These are phyloP conservation scores for Campylomormyrus tamandua DNA, from an alignment of 2,113 vertebrate genomes.

Conservation along the genomic window DNA sequence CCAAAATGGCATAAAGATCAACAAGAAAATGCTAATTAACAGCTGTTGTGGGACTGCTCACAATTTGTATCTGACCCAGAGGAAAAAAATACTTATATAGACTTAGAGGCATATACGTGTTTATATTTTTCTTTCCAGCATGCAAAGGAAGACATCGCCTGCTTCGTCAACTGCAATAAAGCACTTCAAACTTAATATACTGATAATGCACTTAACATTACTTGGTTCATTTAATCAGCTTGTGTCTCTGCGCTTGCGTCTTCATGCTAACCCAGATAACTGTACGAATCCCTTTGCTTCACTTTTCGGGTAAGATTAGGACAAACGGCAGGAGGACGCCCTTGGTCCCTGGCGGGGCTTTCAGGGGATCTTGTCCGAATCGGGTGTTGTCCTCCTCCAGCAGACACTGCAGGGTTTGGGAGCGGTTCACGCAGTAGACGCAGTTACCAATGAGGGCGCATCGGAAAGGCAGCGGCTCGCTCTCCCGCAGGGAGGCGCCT, in stretches of 20 bases:
- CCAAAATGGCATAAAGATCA: not conserved
- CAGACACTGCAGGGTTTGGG: conserved; percentile 75
- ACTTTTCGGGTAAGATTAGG: conserved; percentile 73
- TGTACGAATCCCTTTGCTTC: not conserved
- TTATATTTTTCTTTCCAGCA: conserved; percentile 41
- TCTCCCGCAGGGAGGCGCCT: conserved; percentile 63
- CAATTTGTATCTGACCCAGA: not conserved
- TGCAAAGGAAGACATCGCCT: conserved; percentile 60
- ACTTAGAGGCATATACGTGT: not conserved
- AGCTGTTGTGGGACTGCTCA: not conserved
- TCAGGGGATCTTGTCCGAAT: conserved; percentile 68
- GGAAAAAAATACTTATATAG: not conserved
- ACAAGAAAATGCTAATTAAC: not conserved
- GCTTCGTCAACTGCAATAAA: conserved; percentile 26
- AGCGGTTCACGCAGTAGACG: conserved; percentile 89
- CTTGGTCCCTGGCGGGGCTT: conserved; percentile 70
- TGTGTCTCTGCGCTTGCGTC: not conserved
- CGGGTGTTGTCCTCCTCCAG: conserved; percentile 64
- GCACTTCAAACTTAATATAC: conserved; percentile 33
- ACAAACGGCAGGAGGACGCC: conserved; percentile 86
- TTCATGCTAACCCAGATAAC: not conserved
- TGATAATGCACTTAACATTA: not conserved
- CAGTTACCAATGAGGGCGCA: conserved; percentile 74
- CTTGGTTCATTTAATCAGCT: not conserved
- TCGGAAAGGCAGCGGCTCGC: conserved; percentile 72